phyloP scores from a whole-genome alignment of 1,140 invertebrate species.

The Vollenhovia emeryi region DNA sequence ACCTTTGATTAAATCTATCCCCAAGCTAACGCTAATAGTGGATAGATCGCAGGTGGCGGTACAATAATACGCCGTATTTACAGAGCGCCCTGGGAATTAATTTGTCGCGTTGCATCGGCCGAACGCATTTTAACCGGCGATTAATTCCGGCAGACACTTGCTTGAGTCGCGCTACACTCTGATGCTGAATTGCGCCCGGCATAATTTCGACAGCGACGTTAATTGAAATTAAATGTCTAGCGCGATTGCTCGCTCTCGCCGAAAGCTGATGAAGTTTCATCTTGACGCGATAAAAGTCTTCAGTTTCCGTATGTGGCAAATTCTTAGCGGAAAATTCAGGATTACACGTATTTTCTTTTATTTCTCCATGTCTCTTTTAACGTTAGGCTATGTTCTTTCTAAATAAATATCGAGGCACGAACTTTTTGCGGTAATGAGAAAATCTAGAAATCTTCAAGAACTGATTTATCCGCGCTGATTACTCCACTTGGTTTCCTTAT shows the following conservation, averaged over 20 bases:
- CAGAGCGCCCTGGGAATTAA: slow-evolving; percentile 43
- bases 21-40: slow-evolving; percentile 58
- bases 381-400: not conserved
- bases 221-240: slow-evolving; percentile 57
- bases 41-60: slow-evolving; percentile 38
- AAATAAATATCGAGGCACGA: not conserved
- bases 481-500: not conserved
- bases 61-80: slow-evolving; percentile 41
- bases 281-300: not conserved
- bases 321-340: not conserved
- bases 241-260: slow-evolving; percentile 18
- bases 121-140: slow-evolving; percentile 51
- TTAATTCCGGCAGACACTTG: slow-evolving; percentile 53
- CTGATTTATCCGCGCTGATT: not conserved
- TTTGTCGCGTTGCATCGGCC: slow-evolving; percentile 36
- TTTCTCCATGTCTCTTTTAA: not conserved
- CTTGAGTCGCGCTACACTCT: slow-evolving; percentile 52
- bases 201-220: slow-evolving; percentile 59
- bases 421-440: not conserved
- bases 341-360: not conserved
- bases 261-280: not conserved
- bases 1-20: slow-evolving; percentile 61
- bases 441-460: not conserved
- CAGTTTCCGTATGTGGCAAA: not conserved
- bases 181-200: slow-evolving; percentile 43